A percentile compares a stretch with the other conserved stretches of the same genome.
These are phyloP conservation scores for Lepidotrigona ventralis DNA, from an alignment of 1,140 invertebrate genomes.

Conservation along the genomic window DNA sequence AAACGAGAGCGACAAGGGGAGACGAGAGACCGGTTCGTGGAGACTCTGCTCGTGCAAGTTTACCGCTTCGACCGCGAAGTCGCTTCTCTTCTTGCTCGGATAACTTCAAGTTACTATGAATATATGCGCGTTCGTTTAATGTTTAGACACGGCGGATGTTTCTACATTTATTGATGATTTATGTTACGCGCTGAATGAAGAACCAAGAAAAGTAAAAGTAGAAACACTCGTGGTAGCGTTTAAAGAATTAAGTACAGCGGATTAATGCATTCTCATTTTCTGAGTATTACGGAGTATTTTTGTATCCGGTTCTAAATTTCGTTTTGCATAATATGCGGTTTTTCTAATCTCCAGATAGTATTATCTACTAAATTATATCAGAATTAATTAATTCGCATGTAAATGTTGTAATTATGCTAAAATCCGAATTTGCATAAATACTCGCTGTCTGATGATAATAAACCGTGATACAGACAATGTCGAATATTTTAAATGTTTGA, in stretches of 20 bases:
- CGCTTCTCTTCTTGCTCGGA: not conserved
- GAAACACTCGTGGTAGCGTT: not conserved
- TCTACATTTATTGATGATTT: not conserved
- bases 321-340: not conserved
- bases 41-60: constrained; percentile 56
- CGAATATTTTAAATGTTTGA: not conserved
- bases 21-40: constrained; percentile 56
- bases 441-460: not conserved
- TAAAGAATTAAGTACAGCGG: not conserved
- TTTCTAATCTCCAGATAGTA: too few relatives aligned
- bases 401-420: not conserved
- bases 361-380: too few relatives aligned
- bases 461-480: not conserved
- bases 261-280: accelerated
- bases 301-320: not conserved
- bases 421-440: not conserved
- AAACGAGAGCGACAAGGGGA: constrained; percentile 13
- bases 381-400: too few relatives aligned
- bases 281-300: not conserved
- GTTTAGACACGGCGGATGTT: not conserved
- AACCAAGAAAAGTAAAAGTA: not conserved
- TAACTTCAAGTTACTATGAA: not conserved
- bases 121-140: too few relatives aligned
- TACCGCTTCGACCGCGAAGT: constrained; percentile 54
- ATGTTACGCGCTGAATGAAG: not conserved